Percentiles rank a stretch among this genome's conserved stretches.
Evolutionary conservation across 1,140 invertebrate genomes (phyloP).

Genomic region (Drosophila orena): DNA sequence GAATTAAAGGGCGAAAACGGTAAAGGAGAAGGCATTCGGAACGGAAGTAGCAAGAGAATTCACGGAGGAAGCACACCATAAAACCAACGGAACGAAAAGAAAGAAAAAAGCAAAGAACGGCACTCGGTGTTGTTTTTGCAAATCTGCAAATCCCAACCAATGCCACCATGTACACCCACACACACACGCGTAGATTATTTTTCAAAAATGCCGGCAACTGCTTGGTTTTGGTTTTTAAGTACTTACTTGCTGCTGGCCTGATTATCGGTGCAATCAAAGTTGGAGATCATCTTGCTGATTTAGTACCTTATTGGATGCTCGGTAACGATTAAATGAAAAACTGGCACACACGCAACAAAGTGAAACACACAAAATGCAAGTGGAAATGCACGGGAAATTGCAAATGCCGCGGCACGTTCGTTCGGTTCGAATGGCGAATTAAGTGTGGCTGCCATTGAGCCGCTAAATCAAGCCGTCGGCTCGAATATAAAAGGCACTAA

Average conservation of each 20-base stretch:
- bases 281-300: constrained; percentile 66
- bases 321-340: constrained; percentile 11
- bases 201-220: constrained; percentile 44
- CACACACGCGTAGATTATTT: constrained; percentile 21
- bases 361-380: constrained; percentile 38
- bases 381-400: constrained; percentile 12
- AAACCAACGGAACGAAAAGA: constrained; percentile 11
- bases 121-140: constrained; percentile 41
- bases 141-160: constrained; percentile 39
- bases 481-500: not conserved
- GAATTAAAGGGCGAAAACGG: constrained; percentile 3
- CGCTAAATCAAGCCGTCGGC: not conserved
- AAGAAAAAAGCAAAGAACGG: constrained; percentile 2
- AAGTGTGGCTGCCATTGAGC: not conserved
- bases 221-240: not conserved
- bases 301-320: constrained; percentile 6
- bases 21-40: constrained; percentile 14
- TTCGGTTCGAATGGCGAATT: constrained; percentile 12
- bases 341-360: constrained; percentile 26
- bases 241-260: constrained; percentile 82
- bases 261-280: constrained; percentile 72
- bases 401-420: constrained; percentile 23
- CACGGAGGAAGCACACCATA: constrained; percentile 6
- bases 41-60: constrained; percentile 38
- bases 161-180: constrained; percentile 3